Percentiles rank a stretch among this genome's conserved stretches.
These are phyloP conservation scores for Thymelicus acteon DNA, from an alignment of 2,888 invertebrate species.

Conservation along the genomic window DNA sequence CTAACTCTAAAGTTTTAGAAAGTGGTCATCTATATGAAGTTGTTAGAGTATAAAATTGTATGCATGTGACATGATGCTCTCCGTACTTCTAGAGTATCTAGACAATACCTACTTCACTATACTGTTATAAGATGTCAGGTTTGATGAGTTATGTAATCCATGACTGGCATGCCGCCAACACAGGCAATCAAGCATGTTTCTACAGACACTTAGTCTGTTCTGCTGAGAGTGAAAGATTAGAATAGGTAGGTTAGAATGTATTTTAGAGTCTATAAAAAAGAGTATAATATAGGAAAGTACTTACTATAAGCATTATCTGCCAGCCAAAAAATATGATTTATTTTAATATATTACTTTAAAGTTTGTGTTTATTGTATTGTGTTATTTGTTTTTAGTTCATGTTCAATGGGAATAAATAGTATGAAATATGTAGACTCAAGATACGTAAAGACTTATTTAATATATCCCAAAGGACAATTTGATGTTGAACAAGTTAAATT, in stretches of 20 bases:
- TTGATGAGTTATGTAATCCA: constrained; percentile 30
- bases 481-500: no score
- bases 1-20: constrained; percentile 16
- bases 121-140: constrained; percentile 18
- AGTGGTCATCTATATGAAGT: constrained; percentile 24
- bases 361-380: constrained; percentile 21
- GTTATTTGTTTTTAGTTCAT: not conserved
- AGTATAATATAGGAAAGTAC: constrained; percentile 35
- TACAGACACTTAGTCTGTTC: constrained; percentile 23
- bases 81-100: constrained; percentile 13
- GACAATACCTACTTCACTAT: constrained; percentile 34
- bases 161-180: constrained; percentile 38
- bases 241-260: constrained; percentile 15
- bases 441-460: no score
- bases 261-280: constrained; percentile 23
- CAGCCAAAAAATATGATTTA: constrained; percentile 37
- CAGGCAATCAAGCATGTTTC: constrained; percentile 35
- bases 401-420: not conserved
- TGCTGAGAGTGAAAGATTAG: constrained; percentile 29
- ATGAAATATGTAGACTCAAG: not conserved
- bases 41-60: constrained; percentile 11
- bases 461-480: no score
- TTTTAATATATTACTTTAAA: constrained; percentile 35
- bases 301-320: constrained; percentile 40
- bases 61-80: constrained; percentile 22